Conservation (phyloP, 2,888 invertebrate genomes). For the Metacarcinus magister region DNA sequence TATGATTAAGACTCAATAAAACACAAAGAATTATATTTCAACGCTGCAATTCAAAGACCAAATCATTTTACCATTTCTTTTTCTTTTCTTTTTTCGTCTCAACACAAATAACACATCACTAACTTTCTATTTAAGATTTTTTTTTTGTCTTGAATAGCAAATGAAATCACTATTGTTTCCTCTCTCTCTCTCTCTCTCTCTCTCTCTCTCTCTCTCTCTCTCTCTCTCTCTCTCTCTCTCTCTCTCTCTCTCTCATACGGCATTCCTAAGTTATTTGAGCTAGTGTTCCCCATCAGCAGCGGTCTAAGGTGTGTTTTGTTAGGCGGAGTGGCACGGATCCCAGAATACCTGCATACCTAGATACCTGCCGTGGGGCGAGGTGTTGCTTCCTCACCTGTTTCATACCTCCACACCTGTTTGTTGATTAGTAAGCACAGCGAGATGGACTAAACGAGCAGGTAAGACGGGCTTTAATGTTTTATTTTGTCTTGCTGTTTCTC, state of each 20-base stretch:
- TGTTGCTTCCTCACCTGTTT: not conserved
- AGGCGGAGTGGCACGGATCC: not conserved
- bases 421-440: not conserved
- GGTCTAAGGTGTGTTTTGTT: not conserved
- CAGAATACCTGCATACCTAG: not conserved
- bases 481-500: not conserved
- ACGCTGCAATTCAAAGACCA: not conserved
- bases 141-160: not conserved
- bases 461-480: not conserved
- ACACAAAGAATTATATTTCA: not conserved
- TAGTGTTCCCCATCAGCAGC: not conserved
- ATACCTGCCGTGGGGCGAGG: not conserved
- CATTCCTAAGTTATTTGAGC: not conserved
- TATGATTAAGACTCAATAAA: not conserved
- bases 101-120: not conserved
- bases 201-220: not conserved
- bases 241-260: not conserved
- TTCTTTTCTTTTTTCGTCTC: not conserved
- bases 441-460: not conserved
- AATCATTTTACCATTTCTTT: not conserved
- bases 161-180: not conserved
- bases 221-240: not conserved
- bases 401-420: not conserved
- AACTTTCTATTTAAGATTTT: not conserved
- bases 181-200: not conserved